These are phyloP conservation scores for Popillia japonica DNA, from an alignment of 1,140 invertebrate genomes.

Conservation along the genomic window DNA sequence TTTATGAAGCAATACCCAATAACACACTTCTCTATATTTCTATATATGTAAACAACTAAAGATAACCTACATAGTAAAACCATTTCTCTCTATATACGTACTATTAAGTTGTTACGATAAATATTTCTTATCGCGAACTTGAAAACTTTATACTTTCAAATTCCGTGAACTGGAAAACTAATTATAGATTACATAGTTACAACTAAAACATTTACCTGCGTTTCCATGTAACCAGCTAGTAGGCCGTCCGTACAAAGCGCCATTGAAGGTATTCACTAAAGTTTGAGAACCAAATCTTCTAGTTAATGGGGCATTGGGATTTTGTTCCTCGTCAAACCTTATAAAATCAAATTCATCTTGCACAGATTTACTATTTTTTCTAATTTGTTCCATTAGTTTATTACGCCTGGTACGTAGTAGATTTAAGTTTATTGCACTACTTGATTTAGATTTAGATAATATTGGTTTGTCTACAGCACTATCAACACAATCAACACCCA, in stretches of 20 bases:
- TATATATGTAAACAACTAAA: too few relatives aligned
- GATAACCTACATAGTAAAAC: too few relatives aligned
- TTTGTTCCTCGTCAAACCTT: constrained; percentile 37
- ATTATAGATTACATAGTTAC: not conserved
- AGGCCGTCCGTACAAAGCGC: not conserved
- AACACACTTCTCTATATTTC: too few relatives aligned
- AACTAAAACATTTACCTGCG: constrained; percentile 17
- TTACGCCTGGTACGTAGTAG: constrained; percentile 53
- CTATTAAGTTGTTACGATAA: too few relatives aligned
- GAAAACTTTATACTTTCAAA: not conserved
- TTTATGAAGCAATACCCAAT: too few relatives aligned
- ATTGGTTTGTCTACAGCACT: constrained; percentile 50
- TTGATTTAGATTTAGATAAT: constrained; percentile 58
- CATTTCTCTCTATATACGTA: too few relatives aligned
- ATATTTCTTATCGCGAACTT: too few relatives aligned
- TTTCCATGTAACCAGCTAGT: constrained; percentile 29
- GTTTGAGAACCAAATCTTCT: constrained; percentile 45
- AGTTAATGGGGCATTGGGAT: constrained; percentile 38
- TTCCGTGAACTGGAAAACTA: not conserved
- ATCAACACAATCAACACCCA: constrained; percentile 42
- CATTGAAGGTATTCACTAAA: constrained; percentile 38
- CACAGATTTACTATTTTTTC: constrained; percentile 44
- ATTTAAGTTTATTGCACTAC: constrained; percentile 59
- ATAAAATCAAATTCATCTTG: constrained; percentile 59
- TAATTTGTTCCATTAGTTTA: constrained; percentile 50